phyloP scores from a whole-genome alignment of 2,888 invertebrate genomes.

The Leptopilina syphax region DNA sequence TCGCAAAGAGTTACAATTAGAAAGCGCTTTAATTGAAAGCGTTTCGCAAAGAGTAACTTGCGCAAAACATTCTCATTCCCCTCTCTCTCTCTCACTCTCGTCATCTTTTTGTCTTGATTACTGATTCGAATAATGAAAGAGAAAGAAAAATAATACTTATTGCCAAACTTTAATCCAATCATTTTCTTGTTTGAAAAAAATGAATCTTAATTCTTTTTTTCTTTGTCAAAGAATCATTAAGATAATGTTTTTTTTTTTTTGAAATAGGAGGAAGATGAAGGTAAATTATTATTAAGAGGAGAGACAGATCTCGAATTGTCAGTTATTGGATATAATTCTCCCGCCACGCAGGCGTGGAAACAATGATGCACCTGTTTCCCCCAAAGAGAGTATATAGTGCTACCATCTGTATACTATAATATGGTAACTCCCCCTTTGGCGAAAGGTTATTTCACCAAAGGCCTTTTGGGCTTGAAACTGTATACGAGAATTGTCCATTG shows the following conservation, averaged over 20 bases:
- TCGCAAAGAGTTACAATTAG: constrained; percentile 70
- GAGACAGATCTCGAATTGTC: constrained; percentile 48
- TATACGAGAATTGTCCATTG: constrained; percentile 16
- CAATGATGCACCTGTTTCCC: constrained; percentile 61
- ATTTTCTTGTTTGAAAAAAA: no score
- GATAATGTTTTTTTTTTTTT: no score
- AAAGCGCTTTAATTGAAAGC: constrained; percentile 73
- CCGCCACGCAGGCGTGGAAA: constrained; percentile 49
- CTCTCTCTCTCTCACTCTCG: constrained; percentile 10
- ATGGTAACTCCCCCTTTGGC: constrained; percentile 40
- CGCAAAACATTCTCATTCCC: constrained; percentile 58
- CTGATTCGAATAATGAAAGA: not conserved
- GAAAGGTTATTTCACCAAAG: constrained; percentile 42
- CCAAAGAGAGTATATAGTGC: constrained; percentile 49
- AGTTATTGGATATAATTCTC: constrained; percentile 39
- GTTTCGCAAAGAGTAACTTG: constrained; percentile 68
- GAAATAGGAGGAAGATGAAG: not conserved
- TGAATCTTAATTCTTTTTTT: no score
- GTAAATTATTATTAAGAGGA: constrained; percentile 7
- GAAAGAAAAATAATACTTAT: no score
- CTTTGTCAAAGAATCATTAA: no score
- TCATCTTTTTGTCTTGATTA: constrained; percentile 23
- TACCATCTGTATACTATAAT: constrained; percentile 51
- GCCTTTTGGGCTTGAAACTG: constrained; percentile 14
- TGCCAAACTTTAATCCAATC: no score